These are phyloP conservation scores for Hemicrepidius hirtus DNA, from an alignment of 2,888 invertebrate species.

Conservation along the genomic window DNA sequence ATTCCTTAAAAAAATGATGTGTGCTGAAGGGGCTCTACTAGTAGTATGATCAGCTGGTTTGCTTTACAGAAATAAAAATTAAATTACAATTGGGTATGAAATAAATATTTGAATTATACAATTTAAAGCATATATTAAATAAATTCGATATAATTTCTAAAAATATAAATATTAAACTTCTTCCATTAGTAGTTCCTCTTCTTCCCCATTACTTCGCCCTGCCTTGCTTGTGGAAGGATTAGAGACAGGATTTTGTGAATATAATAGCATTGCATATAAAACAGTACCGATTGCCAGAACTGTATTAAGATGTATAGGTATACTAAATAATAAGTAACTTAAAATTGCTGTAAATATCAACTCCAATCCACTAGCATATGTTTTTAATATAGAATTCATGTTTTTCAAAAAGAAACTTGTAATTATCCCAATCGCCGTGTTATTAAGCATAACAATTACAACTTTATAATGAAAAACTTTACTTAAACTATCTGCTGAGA, in stretches of 20 bases:
- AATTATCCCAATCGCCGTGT: slow-evolving; percentile 93
- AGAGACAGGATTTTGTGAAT: slow-evolving; percentile 91
- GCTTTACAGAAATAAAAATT: too few species aligned
- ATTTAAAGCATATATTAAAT: too few species aligned
- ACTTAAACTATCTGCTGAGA: slow-evolving; percentile 75
- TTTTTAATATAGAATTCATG: slow-evolving; percentile 95
- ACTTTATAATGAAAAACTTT: slow-evolving; percentile 82
- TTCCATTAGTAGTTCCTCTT: slow-evolving; percentile 26
- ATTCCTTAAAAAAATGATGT: too few species aligned
- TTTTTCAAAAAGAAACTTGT: slow-evolving; percentile 95
- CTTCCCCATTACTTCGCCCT: background rate
- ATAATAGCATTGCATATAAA: slow-evolving; percentile 87
- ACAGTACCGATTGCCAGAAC: slow-evolving; percentile 88
- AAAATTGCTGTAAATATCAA: slow-evolving; percentile 92
- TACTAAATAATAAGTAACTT: slow-evolving; percentile 89
- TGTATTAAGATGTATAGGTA: slow-evolving; percentile 89
- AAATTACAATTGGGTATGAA: too few species aligned
- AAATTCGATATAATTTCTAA: too few species aligned
- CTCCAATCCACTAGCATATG: slow-evolving; percentile 95
- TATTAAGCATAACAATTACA: slow-evolving; percentile 89
- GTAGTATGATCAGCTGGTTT: too few species aligned
- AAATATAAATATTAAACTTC: slow-evolving; percentile 19
- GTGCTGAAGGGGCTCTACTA: too few species aligned
- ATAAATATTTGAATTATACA: too few species aligned
- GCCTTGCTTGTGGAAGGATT: slow-evolving; percentile 69